These are phyloP conservation scores for Pomatostomus ruficeps DNA, from an alignment of 2,113 vertebrate genomes.

Conservation along the genomic window DNA sequence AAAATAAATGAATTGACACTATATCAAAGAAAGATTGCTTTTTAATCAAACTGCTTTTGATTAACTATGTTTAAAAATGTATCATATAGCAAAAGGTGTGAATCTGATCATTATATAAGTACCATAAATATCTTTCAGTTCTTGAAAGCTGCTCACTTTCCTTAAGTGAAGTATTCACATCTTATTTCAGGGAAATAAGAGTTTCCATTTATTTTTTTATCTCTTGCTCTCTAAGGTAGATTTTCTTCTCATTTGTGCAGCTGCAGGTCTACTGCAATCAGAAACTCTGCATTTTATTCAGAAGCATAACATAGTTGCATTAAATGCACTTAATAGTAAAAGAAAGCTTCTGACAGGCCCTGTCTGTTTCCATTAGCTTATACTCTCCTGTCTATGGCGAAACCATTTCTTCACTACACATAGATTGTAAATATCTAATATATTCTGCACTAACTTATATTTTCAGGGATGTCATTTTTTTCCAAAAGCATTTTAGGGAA, in stretches of 20 bases:
- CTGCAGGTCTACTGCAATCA: neutral
- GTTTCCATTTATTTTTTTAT: neutral
- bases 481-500: neutral
- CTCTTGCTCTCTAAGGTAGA: neutral
- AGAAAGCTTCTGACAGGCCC: neutral
- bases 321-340: neutral
- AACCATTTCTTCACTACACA: neutral
- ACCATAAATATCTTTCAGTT: neutral
- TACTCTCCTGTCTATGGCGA: neutral
- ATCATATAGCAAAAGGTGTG: neutral
- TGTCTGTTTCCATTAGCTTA: neutral
- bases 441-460: neutral
- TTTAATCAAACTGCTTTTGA: neutral
- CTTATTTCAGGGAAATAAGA: neutral
- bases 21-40: neutral
- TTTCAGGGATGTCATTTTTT: neutral
- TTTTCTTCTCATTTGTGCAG: neutral
- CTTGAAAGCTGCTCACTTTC: neutral
- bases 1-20: neutral
- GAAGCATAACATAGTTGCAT: neutral
- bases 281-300: neutral
- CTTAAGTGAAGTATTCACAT: neutral
- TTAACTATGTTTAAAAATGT: neutral
- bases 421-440: neutral
- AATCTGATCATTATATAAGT: neutral